Conservation (phyloP, 2,113 vertebrate species). For the Semnornis frantzii region DNA sequence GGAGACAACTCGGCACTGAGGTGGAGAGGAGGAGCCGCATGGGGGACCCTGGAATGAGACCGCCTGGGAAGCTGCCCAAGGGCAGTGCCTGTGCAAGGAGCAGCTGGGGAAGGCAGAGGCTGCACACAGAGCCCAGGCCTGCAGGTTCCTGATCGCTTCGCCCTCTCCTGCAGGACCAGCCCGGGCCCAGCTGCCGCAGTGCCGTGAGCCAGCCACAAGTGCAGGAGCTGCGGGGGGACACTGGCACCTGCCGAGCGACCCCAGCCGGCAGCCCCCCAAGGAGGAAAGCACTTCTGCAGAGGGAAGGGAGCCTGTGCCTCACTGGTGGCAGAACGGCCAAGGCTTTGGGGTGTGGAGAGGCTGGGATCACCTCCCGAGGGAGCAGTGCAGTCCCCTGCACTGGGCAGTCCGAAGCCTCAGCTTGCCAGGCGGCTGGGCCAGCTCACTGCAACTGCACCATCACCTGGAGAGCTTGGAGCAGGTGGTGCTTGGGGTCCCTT, state of each 20-base stretch:
- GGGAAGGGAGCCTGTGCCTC: accelerated
- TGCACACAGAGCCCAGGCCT: neutral
- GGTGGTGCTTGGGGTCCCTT: too few relatives aligned
- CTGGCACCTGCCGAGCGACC: accelerated
- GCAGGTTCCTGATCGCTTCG: slow-evolving; percentile 13
- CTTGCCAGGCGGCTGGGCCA: too few relatives aligned
- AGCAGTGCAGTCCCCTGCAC: too few relatives aligned
- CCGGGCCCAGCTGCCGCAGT: accelerated
- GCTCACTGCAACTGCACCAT: too few relatives aligned
- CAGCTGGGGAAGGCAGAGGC: neutral
- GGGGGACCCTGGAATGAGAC: neutral
- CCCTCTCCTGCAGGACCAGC: neutral
- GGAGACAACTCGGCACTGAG: slow-evolving; percentile 3
- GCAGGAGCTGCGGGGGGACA: neutral
- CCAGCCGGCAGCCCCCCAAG: too few relatives aligned
- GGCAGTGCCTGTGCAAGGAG: neutral
- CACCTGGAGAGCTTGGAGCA: too few relatives aligned
- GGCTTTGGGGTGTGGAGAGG: neutral
- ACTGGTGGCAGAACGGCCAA: neutral
- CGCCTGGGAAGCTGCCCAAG: slow-evolving; percentile 49
- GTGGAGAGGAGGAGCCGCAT: neutral
- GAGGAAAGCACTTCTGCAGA: neutral
- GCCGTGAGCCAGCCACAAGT: neutral
- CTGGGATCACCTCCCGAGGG: too few relatives aligned
- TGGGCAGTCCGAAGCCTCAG: too few relatives aligned